Evolutionary conservation across 2,797 vertebrate species (phyloP).

Genomic region (Pangasius macronema): DNA sequence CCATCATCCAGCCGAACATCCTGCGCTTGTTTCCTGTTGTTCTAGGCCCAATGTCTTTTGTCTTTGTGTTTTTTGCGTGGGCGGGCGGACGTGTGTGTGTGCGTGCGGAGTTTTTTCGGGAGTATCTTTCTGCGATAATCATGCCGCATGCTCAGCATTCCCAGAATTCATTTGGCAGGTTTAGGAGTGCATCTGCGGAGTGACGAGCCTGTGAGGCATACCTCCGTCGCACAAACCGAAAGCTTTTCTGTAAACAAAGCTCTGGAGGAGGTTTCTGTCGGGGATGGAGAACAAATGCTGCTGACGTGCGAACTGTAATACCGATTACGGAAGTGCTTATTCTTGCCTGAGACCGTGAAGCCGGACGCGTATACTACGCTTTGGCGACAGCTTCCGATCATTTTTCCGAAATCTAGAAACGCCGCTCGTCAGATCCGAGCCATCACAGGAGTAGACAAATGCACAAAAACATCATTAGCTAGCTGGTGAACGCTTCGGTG

Average conservation of each 20-base stretch:
- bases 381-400: too few species aligned
- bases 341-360: not conserved
- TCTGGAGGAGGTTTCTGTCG: not conserved
- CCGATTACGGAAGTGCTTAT: too few species aligned
- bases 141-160: constrained; percentile 11
- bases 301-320: too few species aligned
- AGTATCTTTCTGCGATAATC: not conserved
- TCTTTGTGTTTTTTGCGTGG: too few species aligned
- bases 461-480: too few species aligned
- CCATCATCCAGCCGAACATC: constrained; percentile 22
- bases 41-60: not conserved
- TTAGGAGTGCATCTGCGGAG: not conserved
- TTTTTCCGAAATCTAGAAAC: too few species aligned
- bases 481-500: too few species aligned
- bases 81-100: too few species aligned
- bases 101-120: not conserved
- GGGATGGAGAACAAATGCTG: not conserved
- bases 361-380: too few species aligned
- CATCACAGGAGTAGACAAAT: too few species aligned
- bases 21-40: constrained; percentile 45
- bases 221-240: not conserved
- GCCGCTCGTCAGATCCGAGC: too few species aligned
- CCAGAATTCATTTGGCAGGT: not conserved
- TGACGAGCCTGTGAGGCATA: not conserved
- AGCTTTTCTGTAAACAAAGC: not conserved